Conservation (phyloP, 2,888 invertebrate genomes). For the Caenorhabditis parvicauda region DNA sequence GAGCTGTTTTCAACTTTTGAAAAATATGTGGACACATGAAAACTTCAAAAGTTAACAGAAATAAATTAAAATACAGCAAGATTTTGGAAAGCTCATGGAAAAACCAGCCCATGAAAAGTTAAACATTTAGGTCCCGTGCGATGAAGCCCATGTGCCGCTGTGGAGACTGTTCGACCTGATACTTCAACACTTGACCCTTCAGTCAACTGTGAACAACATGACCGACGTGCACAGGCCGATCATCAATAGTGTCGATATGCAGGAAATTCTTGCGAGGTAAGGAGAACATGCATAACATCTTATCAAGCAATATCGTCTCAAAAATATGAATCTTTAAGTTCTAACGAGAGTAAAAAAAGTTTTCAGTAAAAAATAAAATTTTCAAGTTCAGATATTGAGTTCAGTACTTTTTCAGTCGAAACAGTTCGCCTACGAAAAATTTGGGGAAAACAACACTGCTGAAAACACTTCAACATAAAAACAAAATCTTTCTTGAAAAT, state of each 20-base stretch:
- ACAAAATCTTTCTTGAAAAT: neutral
- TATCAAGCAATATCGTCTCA: too few relatives aligned
- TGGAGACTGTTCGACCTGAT: slow-evolving; percentile 92
- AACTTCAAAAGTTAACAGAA: neutral
- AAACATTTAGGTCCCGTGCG: slow-evolving; percentile 72
- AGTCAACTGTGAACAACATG: slow-evolving; percentile 48
- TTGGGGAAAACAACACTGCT: too few relatives aligned
- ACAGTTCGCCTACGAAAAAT: too few relatives aligned
- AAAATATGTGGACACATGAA: neutral
- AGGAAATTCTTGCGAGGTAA: slow-evolving; percentile 44
- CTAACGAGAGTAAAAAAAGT: too few relatives aligned
- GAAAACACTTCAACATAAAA: slow-evolving; percentile 1
- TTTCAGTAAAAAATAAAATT: too few relatives aligned
- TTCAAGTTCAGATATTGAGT: too few relatives aligned
- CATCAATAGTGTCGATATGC: slow-evolving; percentile 48
- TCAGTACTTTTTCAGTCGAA: too few relatives aligned
- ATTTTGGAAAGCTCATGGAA: neutral
- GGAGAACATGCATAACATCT: too few relatives aligned
- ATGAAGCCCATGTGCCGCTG: slow-evolving; percentile 83
- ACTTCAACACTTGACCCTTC: slow-evolving; percentile 74
- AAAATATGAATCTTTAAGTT: too few relatives aligned
- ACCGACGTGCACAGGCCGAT: slow-evolving; percentile 40
- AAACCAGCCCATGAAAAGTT: neutral
- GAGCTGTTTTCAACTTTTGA: too few relatives aligned
- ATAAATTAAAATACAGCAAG: neutral